These are phyloP conservation scores for Dasyurus viverrinus DNA, from an alignment of 2,113 vertebrate species.

Conservation along the genomic window DNA sequence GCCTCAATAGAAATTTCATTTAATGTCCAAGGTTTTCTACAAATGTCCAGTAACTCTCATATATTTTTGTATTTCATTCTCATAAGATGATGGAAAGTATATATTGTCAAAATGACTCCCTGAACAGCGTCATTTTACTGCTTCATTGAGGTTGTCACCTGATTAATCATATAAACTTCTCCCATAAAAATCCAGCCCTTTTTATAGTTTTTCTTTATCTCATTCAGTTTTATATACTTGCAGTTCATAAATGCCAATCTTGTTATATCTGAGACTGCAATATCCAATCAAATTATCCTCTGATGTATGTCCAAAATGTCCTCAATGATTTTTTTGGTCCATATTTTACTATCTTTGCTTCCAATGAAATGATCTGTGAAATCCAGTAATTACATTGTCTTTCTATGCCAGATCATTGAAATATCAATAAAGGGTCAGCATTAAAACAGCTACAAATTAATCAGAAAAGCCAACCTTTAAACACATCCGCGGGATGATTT, in stretches of 20 bases:
- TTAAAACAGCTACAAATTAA: constrained; percentile 82
- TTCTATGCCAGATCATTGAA: constrained; percentile 78
- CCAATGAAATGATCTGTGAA: constrained; percentile 80
- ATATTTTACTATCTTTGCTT: constrained; percentile 78
- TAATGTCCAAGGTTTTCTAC: neutral
- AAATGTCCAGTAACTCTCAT: neutral
- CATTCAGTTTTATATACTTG: constrained; percentile 60
- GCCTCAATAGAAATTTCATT: neutral
- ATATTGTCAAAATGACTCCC: constrained; percentile 47
- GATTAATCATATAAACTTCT: constrained; percentile 58
- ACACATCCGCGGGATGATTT: constrained; percentile 84
- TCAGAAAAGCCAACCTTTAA: constrained; percentile 84
- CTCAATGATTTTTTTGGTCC: constrained; percentile 71
- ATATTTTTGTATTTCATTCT: constrained; percentile 48
- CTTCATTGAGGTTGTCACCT: constrained; percentile 50
- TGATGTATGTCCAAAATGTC: constrained; percentile 69
- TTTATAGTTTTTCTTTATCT: constrained; percentile 52
- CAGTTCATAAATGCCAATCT: constrained; percentile 73
- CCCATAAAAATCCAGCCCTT: constrained; percentile 59
- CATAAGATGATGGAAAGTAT: neutral
- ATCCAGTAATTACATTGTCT: constrained; percentile 74
- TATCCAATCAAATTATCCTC: constrained; percentile 72
- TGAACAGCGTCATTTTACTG: constrained; percentile 30
- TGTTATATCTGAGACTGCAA: constrained; percentile 68
- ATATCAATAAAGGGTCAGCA: constrained; percentile 78